These are phyloP conservation scores for Pteropus alecto DNA, from an alignment of 2,113 vertebrate genomes.

Conservation along the genomic window DNA sequence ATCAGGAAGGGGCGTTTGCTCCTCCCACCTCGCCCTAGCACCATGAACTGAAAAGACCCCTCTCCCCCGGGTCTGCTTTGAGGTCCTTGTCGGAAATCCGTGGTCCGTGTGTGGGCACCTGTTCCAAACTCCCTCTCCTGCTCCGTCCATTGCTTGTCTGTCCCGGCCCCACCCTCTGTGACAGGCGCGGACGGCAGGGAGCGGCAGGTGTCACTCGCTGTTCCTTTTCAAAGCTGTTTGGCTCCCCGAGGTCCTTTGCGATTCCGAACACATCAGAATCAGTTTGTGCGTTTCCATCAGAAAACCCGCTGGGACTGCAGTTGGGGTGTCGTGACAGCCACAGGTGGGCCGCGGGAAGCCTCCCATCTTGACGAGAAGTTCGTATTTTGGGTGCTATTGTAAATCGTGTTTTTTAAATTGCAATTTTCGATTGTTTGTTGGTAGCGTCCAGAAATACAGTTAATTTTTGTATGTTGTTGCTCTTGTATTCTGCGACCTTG, in stretches of 20 bases:
- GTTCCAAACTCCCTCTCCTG: background rate
- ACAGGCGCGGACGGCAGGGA: too few relatives aligned
- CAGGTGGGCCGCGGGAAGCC: background rate
- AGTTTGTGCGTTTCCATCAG: background rate
- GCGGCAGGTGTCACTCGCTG: background rate
- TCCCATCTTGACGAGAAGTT: background rate
- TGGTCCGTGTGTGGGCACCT: background rate
- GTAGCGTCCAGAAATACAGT: background rate
- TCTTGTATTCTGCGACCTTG: too few relatives aligned
- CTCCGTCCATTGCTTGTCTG: background rate
- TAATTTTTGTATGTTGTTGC: too few relatives aligned
- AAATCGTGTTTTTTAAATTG: background rate
- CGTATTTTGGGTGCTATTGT: background rate
- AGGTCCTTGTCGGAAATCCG: background rate
- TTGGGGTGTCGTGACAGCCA: background rate
- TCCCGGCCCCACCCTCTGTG: background rate
- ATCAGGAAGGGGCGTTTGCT: too few relatives aligned
- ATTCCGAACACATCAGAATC: background rate
- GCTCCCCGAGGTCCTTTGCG: background rate
- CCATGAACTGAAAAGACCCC: background rate
- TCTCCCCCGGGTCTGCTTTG: background rate
- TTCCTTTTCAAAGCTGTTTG: background rate
- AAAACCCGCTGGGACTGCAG: background rate
- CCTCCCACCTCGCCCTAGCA: accelerated
- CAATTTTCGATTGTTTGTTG: background rate